These are phyloP conservation scores for Pachyramphus minor DNA, from an alignment of 2,113 vertebrate genomes.

Conservation along the genomic window DNA sequence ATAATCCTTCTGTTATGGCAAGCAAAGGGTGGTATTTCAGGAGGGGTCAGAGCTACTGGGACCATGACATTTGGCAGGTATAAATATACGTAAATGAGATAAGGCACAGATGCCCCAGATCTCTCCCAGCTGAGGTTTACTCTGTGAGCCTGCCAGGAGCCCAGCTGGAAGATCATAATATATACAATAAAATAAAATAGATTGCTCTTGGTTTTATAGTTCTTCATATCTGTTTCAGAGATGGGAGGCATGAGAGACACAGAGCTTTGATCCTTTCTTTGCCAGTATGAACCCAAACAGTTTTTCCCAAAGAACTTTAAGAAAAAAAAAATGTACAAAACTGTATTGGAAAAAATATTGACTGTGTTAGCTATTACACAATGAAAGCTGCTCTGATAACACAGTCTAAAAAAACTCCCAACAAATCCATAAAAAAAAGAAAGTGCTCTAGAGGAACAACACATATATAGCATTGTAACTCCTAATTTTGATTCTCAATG, in stretches of 20 bases:
- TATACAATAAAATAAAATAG: conserved; percentile 1
- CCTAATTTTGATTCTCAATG: neutral
- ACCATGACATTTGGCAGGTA: neutral
- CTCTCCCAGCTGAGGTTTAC: conserved; percentile 1
- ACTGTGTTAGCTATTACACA: neutral
- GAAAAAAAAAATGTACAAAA: neutral
- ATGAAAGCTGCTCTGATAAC: neutral
- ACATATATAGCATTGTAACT: neutral
- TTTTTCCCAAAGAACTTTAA: neutral
- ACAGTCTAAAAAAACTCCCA: neutral
- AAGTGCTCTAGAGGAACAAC: neutral
- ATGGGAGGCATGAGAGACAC: neutral
- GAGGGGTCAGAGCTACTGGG: neutral
- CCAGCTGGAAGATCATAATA: neutral
- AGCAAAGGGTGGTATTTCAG: neutral
- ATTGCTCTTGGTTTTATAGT: neutral
- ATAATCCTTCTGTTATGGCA: neutral
- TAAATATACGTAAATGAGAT: neutral
- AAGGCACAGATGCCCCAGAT: neutral
- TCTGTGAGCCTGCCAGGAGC: conserved; percentile 7
- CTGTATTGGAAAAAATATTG: neutral
- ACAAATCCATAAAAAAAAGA: neutral
- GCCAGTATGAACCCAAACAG: neutral
- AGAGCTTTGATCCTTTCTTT: neutral
- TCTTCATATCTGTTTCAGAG: neutral